Evolutionary conservation across 2,888 invertebrate genomes (phyloP), one percentile per base, ranked within the genome.

Genomic region (Drosophila percnosoma): DNA sequence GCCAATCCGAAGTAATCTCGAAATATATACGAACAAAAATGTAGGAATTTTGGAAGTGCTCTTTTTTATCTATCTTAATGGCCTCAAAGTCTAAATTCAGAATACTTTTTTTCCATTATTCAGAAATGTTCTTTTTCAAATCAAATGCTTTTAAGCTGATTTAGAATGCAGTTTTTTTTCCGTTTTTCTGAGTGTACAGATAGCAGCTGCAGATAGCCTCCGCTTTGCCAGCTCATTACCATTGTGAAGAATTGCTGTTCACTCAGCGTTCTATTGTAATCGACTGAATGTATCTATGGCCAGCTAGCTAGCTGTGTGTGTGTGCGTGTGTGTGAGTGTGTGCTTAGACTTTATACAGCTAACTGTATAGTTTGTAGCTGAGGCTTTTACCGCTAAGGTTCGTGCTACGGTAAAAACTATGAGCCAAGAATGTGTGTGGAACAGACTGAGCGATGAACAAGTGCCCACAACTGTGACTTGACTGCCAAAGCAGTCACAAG

Each of bases 301-400:
- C 21, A 54, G 36, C 48, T 45, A 54, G 51, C 52, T 48, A 24
- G 1, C 27, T 40, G 34, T 58, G 36, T 66, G 58, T 62, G 53
- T 66, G 53, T 61, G 24, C 49, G 49, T 31, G 55, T 52, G 45
- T 59, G 58, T 61, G 45, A 62, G 65, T 67, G 45, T 71, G 34
- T 61, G 75, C 36, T 73, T 51, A 66, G 64, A 65, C 73, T 83
- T 75, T 78, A 79, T 82, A 80, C 74, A 82, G 73, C 77, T 93
- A 93, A 93, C 93, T 91, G 93, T 93, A 92, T 90, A 90, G 91
- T 92, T 92, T 93, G 93, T 93, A 93, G 93, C 91, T 92, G 92
- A 90, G 89, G 91, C 87, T 91, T 92, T 92, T 93, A 93, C 93
- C 93, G 93, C 93, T 93, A 93, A 91, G 91, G 92, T 93, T 93